Conservation (phyloP, 2,888 invertebrate species). For the Aphodius granarius region DNA sequence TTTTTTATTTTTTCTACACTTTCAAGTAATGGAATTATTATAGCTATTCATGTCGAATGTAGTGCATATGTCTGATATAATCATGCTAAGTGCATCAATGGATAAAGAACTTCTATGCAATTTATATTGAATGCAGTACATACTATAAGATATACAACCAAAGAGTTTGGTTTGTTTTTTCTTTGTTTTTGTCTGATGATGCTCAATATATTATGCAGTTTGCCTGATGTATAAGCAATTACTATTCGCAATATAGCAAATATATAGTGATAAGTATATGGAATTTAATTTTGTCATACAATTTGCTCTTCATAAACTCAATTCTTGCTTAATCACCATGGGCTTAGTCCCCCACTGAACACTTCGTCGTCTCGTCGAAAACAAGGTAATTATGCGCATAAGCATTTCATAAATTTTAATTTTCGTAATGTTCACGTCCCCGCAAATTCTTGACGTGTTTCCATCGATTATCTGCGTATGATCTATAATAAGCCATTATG, state of each 20-base stretch:
- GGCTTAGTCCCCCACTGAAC: background rate
- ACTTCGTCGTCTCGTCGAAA: background rate
- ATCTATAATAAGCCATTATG: background rate
- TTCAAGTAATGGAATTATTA: background rate
- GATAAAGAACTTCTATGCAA: background rate
- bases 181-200: too few species aligned
- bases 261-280: background rate
- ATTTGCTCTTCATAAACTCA: background rate
- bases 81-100: background rate
- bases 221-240: too few species aligned
- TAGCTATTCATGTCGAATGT: background rate
- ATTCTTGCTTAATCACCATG: background rate
- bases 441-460: background rate
- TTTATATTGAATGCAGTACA: too few species aligned
- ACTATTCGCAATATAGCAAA: too few species aligned
- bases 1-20: background rate
- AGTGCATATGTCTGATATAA: background rate
- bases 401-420: background rate
- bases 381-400: background rate
- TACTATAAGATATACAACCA: too few species aligned
- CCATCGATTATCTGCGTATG: background rate
- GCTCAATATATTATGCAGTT: too few species aligned
- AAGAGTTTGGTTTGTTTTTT: too few species aligned
- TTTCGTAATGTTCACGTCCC: background rate
- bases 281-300: background rate